Conservation (phyloP, 1,140 invertebrate genomes). For the Drosophila ambigua region DNA sequence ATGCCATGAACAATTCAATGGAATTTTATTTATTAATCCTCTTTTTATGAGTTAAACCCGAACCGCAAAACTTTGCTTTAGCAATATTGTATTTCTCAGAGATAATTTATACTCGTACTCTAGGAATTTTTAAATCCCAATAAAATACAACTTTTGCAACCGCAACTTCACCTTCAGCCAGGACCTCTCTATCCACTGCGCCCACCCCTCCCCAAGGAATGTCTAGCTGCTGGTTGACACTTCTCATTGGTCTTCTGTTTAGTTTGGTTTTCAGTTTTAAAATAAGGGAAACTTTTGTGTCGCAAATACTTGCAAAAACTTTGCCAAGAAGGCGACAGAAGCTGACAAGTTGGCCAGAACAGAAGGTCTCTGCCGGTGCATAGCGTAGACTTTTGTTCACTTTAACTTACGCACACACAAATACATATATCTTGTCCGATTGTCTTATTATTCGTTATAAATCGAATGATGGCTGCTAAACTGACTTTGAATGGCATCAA, state of each 20-base stretch:
- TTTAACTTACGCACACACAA: slow-evolving; percentile 33
- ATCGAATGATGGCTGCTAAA: slow-evolving; percentile 72
- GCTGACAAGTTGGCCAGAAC: slow-evolving; percentile 38
- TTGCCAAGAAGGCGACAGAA: slow-evolving; percentile 31
- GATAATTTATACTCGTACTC: slow-evolving; percentile 16
- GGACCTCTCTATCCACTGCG: too few species aligned
- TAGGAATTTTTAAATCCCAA: slow-evolving; percentile 4
- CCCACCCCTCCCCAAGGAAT: slow-evolving; percentile 1
- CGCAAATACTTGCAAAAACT: slow-evolving; percentile 61
- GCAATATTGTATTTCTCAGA: slow-evolving; percentile 28
- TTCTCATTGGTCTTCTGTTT: slow-evolving; percentile 45
- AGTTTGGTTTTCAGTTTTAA: slow-evolving; percentile 69
- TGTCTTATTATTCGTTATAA: slow-evolving; percentile 73
- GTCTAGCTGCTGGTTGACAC: slow-evolving; percentile 31
- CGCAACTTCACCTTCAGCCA: slow-evolving; percentile 8
- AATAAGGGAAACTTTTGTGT: slow-evolving; percentile 61
- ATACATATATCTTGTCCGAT: slow-evolving; percentile 31
- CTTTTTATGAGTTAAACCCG: background rate
- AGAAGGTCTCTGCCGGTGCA: slow-evolving; percentile 32
- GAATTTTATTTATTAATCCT: background rate
- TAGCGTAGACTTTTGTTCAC: slow-evolving; percentile 57
- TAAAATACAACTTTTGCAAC: slow-evolving; percentile 3
- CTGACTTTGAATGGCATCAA: slow-evolving; percentile 67
- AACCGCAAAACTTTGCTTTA: slow-evolving; percentile 1
- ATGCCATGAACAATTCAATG: slow-evolving; percentile 5